Evolutionary conservation across 2,797 vertebrate genomes (phyloP).

Genomic region (Catamblyrhynchus diadema): DNA sequence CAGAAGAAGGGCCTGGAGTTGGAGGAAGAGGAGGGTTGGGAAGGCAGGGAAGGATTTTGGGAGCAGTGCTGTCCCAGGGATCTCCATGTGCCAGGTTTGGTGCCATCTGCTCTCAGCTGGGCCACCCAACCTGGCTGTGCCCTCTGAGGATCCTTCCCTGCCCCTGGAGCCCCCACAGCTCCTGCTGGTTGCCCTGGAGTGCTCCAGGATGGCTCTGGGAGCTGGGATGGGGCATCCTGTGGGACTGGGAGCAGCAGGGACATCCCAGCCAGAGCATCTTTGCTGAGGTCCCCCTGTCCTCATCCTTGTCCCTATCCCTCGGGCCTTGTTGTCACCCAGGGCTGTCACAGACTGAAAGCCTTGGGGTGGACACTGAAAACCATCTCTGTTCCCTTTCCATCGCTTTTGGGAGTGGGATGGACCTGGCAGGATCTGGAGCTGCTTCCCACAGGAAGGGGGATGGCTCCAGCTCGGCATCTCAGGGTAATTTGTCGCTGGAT

Average conservation of each 20-base stretch:
- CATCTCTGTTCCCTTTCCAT: fast-evolving
- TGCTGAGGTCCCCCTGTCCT: neutral
- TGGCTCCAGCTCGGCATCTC: fast-evolving
- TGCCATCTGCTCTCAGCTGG: neutral
- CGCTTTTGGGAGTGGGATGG: neutral
- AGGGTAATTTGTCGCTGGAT: neutral
- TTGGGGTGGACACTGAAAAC: neutral
- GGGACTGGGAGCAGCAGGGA: neutral
- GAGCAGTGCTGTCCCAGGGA: neutral
- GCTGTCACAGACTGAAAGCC: too few species aligned
- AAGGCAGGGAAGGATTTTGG: neutral
- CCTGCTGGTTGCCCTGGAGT: fast-evolving
- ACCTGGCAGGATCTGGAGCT: neutral
- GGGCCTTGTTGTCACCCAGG: fast-evolving
- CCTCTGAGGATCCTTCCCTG: neutral
- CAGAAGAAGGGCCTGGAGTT: conserved; percentile 62
- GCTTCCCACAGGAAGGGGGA: neutral
- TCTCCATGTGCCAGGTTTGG: neutral
- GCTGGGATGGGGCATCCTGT: neutral
- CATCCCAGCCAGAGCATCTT: neutral
- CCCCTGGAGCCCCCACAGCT: fast-evolving
- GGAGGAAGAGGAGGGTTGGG: neutral
- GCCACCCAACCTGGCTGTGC: neutral
- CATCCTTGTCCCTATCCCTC: too few species aligned
- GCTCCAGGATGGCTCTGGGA: neutral